These are phyloP conservation scores for Drosophila obscura DNA, from an alignment of 1,140 invertebrate genomes.

Conservation along the genomic window DNA sequence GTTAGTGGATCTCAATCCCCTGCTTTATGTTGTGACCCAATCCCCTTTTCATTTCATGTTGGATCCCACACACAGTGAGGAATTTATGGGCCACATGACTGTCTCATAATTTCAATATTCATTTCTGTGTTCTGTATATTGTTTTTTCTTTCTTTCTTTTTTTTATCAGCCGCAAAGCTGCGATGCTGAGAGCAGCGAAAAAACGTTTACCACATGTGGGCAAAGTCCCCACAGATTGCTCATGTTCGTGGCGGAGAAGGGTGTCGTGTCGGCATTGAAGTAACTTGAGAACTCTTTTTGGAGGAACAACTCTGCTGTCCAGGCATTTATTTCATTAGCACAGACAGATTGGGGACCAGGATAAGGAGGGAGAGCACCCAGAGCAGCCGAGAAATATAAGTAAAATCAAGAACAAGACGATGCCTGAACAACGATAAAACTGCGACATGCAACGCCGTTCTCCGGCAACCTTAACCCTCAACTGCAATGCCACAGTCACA, in stretches of 20 bases:
- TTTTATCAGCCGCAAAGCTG: conserved; percentile 30
- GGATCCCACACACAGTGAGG: conserved; percentile 76
- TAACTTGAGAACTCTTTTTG: conserved; percentile 68
- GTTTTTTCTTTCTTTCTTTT: conserved; percentile 30
- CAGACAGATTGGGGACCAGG: conserved; percentile 56
- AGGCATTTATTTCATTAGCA: conserved; percentile 81
- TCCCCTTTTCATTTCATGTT: conserved; percentile 20
- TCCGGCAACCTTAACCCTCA: conserved; percentile 32
- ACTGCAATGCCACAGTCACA: conserved; percentile 15
- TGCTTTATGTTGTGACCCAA: conserved; percentile 12
- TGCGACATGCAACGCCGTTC: conserved; percentile 62
- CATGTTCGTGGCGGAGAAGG: conserved; percentile 47
- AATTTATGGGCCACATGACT: conserved; percentile 65
- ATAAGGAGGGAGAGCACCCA: conserved; percentile 18
- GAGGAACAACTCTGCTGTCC: conserved; percentile 49
- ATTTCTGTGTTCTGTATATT: conserved; percentile 51
- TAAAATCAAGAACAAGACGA: conserved; percentile 56
- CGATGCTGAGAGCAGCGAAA: no score
- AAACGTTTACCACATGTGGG: conserved; percentile 55
- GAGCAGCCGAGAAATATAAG: conserved; percentile 45
- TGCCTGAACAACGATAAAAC: conserved; percentile 70
- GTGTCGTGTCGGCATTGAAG: conserved; percentile 14
- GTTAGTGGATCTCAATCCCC: not conserved
- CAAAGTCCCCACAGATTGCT: conserved; percentile 68
- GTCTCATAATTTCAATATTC: conserved; percentile 65